Conservation (phyloP, 2,797 vertebrate genomes). For the Heteromormyrus szaboi region DNA sequence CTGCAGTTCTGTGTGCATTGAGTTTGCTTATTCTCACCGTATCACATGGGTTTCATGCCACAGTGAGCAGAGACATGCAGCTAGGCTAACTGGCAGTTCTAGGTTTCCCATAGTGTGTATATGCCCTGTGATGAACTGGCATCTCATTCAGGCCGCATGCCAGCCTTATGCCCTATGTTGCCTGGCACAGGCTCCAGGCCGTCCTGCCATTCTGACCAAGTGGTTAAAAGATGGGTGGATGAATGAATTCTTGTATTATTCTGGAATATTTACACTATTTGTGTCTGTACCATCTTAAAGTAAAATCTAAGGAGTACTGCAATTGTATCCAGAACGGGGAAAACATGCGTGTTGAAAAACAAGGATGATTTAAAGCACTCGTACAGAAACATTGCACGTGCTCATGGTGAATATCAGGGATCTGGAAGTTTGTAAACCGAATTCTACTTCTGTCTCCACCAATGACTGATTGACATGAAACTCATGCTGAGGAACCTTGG, state of each 20-base stretch:
- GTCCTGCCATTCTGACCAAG: neutral
- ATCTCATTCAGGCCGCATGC: neutral
- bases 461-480: slow-evolving; percentile 10
- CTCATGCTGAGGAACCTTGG: neutral
- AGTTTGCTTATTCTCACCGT: neutral
- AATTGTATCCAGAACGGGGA: neutral
- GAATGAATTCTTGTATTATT: neutral
- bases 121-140: neutral
- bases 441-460: neutral
- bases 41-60: neutral
- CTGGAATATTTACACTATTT: neutral
- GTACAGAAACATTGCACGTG: neutral
- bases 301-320: neutral
- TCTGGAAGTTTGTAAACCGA: neutral
- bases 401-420: neutral
- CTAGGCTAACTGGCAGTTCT: neutral
- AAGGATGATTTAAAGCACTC: slow-evolving; percentile 11
- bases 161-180: neutral
- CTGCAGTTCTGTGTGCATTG: neutral
- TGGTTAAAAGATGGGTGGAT: neutral
- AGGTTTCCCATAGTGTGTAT: neutral
- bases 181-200: neutral
- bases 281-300: neutral
- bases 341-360: neutral
- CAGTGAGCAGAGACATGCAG: neutral